Evolutionary conservation across 2,797 vertebrate genomes (phyloP).

Genomic region (Lithobates sylvaticus): DNA sequence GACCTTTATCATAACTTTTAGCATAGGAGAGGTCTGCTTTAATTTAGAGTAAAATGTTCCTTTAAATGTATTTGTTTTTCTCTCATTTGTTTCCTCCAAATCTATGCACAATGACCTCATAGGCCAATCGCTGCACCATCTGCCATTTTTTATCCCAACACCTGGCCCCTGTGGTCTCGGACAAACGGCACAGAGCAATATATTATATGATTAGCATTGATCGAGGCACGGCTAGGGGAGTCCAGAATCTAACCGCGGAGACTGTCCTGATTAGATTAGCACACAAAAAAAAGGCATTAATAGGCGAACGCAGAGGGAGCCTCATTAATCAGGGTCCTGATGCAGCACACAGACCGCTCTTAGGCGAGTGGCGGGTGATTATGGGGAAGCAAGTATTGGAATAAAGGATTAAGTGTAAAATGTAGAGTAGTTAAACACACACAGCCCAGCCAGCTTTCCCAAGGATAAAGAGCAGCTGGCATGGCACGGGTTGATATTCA

Average conservation of each 20-base stretch:
- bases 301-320: slow-evolving; percentile 3
- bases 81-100: background rate
- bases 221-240: background rate
- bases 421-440: background rate
- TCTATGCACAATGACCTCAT: background rate
- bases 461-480: slow-evolving; percentile 6
- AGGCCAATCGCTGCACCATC: background rate
- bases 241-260: background rate
- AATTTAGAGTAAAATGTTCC: no score
- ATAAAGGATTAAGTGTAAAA: slow-evolving; percentile 2
- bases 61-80: no score
- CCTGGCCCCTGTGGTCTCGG: no score
- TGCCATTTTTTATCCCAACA: background rate
- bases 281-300: background rate
- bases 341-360: background rate
- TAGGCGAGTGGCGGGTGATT: background rate
- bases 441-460: background rate
- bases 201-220: slow-evolving; percentile 10
- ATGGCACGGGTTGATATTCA: no score
- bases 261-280: slow-evolving; percentile 12
- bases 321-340: background rate
- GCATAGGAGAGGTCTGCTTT: no score
- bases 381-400: background rate
- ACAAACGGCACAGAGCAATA: background rate
- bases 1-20: no score